Percentiles rank a stretch among this genome's conserved stretches.
phyloP scores from a whole-genome alignment of 2,888 invertebrate species.

The Xanthorhoe spadicearia region DNA sequence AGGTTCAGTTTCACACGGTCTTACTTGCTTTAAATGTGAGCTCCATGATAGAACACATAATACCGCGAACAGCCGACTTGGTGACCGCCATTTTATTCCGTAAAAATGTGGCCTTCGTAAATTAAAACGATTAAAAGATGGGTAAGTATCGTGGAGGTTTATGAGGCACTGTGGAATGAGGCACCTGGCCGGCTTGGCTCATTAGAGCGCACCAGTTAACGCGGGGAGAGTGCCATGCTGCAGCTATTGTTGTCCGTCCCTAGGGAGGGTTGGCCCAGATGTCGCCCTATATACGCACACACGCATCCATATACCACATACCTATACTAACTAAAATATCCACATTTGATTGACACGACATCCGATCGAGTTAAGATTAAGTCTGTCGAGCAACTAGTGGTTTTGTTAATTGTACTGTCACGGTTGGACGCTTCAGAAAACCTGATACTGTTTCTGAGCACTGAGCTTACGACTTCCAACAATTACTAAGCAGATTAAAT shows the following conservation, averaged over 20 bases:
- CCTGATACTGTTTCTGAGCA: constrained; percentile 35
- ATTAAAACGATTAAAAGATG: constrained; percentile 42
- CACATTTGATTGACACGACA: constrained; percentile 41
- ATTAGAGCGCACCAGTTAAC: constrained; percentile 80
- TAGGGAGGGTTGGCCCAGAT: constrained; percentile 69
- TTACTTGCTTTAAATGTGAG: constrained; percentile 84
- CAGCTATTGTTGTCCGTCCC: constrained; percentile 81
- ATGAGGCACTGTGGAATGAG: constrained; percentile 65
- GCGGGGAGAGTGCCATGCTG: constrained; percentile 71
- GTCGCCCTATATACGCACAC: constrained; percentile 75
- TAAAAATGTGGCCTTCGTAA: constrained; percentile 32
- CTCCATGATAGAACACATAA: constrained; percentile 82
- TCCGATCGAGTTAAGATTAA: constrained; percentile 39
- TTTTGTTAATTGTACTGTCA: constrained; percentile 40
- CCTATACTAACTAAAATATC: constrained; percentile 38
- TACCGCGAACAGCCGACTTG: constrained; percentile 76
- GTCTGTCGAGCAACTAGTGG: constrained; percentile 41
- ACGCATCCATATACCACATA: constrained; percentile 52
- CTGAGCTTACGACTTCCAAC: constrained; percentile 12
- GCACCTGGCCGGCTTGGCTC: constrained; percentile 70
- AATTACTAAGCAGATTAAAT: constrained; percentile 23
- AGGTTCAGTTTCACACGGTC: constrained; percentile 34
- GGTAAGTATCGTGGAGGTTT: constrained; percentile 60
- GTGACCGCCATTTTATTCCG: constrained; percentile 69
- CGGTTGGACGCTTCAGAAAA: constrained; percentile 39